phyloP scores from a whole-genome alignment of 2,797 vertebrate genomes.

The Schizopygopsis malacanthus region DNA sequence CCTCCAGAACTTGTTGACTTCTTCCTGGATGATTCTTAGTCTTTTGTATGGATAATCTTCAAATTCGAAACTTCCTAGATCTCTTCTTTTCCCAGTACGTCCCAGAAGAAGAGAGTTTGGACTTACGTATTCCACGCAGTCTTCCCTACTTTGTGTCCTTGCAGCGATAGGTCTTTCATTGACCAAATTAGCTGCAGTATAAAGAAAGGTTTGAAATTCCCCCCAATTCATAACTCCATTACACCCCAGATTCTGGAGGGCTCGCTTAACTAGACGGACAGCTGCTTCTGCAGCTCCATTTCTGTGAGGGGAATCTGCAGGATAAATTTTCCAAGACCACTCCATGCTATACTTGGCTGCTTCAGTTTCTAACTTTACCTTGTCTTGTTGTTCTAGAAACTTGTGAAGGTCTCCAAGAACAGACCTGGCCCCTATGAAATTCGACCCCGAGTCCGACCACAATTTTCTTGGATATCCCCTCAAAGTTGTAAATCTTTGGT shows the following conservation, averaged over 20 bases:
- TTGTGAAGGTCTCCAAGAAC: not conserved
- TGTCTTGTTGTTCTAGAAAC: no score
- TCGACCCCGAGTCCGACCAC: not conserved
- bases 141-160: conserved; percentile 39
- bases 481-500: not conserved
- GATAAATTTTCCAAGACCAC: no score
- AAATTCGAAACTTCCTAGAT: conserved; percentile 13
- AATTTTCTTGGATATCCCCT: not conserved
- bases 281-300: no score
- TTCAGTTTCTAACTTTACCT: no score
- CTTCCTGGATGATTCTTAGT: not conserved
- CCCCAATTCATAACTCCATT: not conserved
- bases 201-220: not conserved
- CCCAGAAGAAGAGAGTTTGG: conserved; percentile 44
- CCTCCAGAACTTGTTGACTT: not conserved
- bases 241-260: no score
- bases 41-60: conserved; percentile 11
- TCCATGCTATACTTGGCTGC: no score
- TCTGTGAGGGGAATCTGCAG: no score
- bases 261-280: no score
- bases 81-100: not conserved
- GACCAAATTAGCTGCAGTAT: not conserved
- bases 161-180: conserved; percentile 20
- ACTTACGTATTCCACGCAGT: conserved; percentile 41
- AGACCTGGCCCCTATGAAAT: not conserved